These are phyloP conservation scores for Fulica atra DNA, from an alignment of 2,113 vertebrate species.

Conservation along the genomic window DNA sequence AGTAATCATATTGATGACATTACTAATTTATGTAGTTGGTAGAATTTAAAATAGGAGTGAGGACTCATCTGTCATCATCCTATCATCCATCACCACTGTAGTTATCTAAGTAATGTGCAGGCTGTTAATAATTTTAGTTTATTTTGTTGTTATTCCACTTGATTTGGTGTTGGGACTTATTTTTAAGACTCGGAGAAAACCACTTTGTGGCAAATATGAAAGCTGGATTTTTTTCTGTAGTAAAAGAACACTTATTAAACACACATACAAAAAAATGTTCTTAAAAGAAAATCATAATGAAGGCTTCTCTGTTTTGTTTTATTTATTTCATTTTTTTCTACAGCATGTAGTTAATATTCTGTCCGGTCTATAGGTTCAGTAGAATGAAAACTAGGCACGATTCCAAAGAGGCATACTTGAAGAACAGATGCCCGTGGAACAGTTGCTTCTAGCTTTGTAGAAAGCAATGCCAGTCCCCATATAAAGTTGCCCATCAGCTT, in stretches of 20 bases:
- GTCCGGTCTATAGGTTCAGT: not conserved
- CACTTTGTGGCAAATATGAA: not conserved
- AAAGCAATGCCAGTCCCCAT: not conserved
- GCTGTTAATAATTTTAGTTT: not conserved
- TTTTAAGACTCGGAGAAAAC: not conserved
- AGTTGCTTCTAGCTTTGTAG: not conserved
- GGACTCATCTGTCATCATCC: slow-evolving; percentile 40
- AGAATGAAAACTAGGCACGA: not conserved
- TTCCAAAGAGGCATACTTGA: not conserved
- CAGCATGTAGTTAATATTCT: not conserved
- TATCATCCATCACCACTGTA: slow-evolving; percentile 6
- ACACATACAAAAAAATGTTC: not conserved
- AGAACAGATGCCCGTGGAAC: not conserved
- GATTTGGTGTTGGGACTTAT: not conserved
- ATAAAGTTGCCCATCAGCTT: not conserved
- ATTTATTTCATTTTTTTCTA: fast-evolving
- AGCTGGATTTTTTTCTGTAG: not conserved
- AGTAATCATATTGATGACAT: slow-evolving; percentile 56
- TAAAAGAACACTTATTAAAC: not conserved
- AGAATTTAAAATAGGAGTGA: slow-evolving; percentile 33
- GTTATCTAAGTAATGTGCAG: not conserved
- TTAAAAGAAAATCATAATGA: not conserved
- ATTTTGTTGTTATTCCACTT: not conserved
- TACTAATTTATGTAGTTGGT: slow-evolving; percentile 46
- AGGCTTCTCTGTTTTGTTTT: fast-evolving